Evolutionary conservation across 2,797 vertebrate genomes (phyloP).

Genomic region (Sandelia bainsii): DNA sequence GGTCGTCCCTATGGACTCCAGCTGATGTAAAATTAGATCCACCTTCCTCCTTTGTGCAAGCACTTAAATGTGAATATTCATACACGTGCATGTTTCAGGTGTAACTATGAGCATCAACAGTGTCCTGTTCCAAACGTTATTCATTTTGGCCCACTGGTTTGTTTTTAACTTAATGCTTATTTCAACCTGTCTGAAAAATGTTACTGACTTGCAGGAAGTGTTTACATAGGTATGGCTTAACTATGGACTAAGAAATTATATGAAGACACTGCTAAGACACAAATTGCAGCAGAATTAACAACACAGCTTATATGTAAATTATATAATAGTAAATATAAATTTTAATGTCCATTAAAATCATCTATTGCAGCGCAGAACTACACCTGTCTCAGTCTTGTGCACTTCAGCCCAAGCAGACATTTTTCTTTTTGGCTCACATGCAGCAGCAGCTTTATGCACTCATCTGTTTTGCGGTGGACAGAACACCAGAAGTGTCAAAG

Average conservation of each 20-base stretch:
- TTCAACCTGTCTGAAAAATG: slow-evolving; percentile 18
- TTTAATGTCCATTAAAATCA: too few species aligned
- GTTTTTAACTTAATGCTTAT: slow-evolving; percentile 51
- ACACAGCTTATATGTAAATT: neutral
- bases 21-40: slow-evolving; percentile 34
- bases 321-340: neutral
- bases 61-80: neutral
- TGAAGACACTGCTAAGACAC: too few species aligned
- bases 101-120: slow-evolving; percentile 34
- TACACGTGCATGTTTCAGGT: slow-evolving; percentile 4
- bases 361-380: neutral
- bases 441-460: slow-evolving; percentile 20
- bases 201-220: neutral
- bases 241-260: neutral
- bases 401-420: neutral
- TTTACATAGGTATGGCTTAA: neutral
- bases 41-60: slow-evolving; percentile 8
- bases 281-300: too few species aligned
- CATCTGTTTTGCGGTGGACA: slow-evolving; percentile 13
- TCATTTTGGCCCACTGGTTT: slow-evolving; percentile 40
- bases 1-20: neutral
- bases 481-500: slow-evolving; percentile 12
- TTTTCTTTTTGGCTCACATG: neutral
- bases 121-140: slow-evolving; percentile 31
- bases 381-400: neutral